Conservation (phyloP, 2,113 vertebrate species). For the Miniopterus natalensis region DNA sequence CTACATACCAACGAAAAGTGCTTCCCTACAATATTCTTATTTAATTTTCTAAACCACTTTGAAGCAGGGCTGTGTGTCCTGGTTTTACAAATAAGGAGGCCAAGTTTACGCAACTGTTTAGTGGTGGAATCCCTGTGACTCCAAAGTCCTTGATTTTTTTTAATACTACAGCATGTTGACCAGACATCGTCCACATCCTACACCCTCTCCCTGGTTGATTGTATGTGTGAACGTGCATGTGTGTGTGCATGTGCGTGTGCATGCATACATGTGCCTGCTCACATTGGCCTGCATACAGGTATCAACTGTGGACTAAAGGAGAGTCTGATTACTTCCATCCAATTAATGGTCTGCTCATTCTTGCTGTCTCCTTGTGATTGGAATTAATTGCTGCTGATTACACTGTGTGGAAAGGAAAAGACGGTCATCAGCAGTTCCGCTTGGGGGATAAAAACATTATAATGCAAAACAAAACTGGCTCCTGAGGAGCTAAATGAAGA, state of each 20-base stretch:
- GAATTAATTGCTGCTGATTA: constrained; percentile 87
- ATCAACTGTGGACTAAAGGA: constrained; percentile 52
- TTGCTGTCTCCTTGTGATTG: constrained; percentile 84
- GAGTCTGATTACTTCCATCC: constrained; percentile 74
- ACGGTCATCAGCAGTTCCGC: constrained; percentile 73
- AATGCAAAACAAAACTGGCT: constrained; percentile 80
- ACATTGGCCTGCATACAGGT: background rate
- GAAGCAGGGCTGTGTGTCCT: constrained; percentile 52
- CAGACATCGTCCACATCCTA: background rate
- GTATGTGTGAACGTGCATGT: background rate
- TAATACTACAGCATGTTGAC: background rate
- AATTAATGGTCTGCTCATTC: constrained; percentile 71
- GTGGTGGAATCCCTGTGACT: constrained; percentile 19
- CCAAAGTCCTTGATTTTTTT: constrained; percentile 40
- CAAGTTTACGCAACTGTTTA: constrained; percentile 50
- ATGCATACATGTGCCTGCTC: background rate
- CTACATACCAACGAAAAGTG: background rate
- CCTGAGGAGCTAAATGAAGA: constrained; percentile 70
- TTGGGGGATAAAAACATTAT: constrained; percentile 79
- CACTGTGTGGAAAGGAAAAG: constrained; percentile 69
- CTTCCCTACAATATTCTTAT: constrained; percentile 9
- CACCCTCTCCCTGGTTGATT: background rate
- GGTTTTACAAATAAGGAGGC: constrained; percentile 50
- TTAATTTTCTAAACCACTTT: constrained; percentile 71
- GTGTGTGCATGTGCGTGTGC: too few species aligned